A percentile compares a stretch with the other conserved stretches of the same genome.
Evolutionary conservation across 2,797 vertebrate species (phyloP).

Genomic region (Miichthys miiuy): DNA sequence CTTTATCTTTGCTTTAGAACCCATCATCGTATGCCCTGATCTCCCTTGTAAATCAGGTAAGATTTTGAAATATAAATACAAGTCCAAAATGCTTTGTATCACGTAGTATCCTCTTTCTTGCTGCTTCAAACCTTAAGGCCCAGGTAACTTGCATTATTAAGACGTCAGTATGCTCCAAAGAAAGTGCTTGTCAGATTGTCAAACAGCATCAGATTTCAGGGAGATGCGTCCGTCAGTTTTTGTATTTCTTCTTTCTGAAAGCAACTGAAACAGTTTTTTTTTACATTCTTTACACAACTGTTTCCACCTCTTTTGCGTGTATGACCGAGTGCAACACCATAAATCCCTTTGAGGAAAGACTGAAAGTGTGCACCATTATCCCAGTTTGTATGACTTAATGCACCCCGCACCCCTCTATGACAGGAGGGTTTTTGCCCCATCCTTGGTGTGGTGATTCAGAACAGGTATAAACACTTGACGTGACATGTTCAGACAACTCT

Average conservation of each 20-base stretch:
- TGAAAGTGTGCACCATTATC: neutral
- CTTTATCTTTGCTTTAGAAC: slow-evolving; percentile 85
- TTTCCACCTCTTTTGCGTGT: neutral
- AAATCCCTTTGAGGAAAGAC: slow-evolving; percentile 1
- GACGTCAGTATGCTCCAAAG: slow-evolving; percentile 43
- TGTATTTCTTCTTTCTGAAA: neutral
- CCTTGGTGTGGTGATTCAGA: neutral
- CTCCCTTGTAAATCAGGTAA: slow-evolving; percentile 97
- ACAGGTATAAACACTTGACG: neutral
- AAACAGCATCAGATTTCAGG: neutral
- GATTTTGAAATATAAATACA: slow-evolving; percentile 29
- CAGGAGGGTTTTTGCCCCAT: neutral
- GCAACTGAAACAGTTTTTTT: neutral
- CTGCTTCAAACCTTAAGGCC: slow-evolving; percentile 1
- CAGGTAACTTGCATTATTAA: slow-evolving; percentile 1
- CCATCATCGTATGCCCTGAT: slow-evolving; percentile 92
- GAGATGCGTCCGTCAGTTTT: neutral
- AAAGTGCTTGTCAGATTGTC: neutral
- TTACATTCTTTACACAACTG: neutral
- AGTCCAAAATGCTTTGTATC: neutral
- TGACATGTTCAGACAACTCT: neutral
- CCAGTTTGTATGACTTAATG: neutral
- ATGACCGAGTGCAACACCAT: neutral
- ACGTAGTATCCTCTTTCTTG: neutral
- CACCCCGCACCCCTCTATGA: neutral